Percentiles rank a stretch among this genome's conserved stretches.
Evolutionary conservation across 2,888 invertebrate species (phyloP).

Genomic region (Dioctria linearis): DNA sequence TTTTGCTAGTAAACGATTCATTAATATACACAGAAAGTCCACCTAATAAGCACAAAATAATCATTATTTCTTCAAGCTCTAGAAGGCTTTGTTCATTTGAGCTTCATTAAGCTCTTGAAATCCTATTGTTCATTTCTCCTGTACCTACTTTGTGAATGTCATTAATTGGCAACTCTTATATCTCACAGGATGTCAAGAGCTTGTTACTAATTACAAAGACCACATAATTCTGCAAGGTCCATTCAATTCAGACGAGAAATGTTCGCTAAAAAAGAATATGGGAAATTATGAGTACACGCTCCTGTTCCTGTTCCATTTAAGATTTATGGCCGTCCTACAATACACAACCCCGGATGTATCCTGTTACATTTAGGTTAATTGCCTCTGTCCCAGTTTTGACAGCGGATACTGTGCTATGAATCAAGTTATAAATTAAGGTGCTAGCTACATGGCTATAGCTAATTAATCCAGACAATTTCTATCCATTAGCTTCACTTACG

Average conservation of each 20-base stretch:
- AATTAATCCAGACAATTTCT: not conserved
- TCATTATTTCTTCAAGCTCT: no score
- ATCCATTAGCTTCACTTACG: no score
- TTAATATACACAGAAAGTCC: no score
- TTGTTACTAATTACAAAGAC: conserved; percentile 19
- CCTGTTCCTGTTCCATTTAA: not conserved
- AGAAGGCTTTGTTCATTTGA: no score
- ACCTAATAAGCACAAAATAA: no score
- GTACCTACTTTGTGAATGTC: not conserved
- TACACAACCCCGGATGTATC: not conserved
- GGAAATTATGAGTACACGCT: not conserved
- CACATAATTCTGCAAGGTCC: not conserved
- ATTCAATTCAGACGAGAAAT: not conserved
- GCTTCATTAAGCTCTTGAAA: conserved; percentile 5
- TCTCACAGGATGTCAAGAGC: conserved; percentile 13
- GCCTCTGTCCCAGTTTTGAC: not conserved
- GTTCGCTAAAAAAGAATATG: not conserved
- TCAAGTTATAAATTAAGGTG: not conserved
- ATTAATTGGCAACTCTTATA: conserved; percentile 14
- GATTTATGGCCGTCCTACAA: not conserved
- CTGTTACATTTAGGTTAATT: conserved; percentile 6
- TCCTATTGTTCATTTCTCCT: not conserved
- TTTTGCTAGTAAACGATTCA: no score
- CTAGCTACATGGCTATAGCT: not conserved
- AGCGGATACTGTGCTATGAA: not conserved